Evolutionary conservation across 2,113 vertebrate genomes (phyloP), one percentile per base, ranked within the genome.

Genomic region (Chauna torquata): DNA sequence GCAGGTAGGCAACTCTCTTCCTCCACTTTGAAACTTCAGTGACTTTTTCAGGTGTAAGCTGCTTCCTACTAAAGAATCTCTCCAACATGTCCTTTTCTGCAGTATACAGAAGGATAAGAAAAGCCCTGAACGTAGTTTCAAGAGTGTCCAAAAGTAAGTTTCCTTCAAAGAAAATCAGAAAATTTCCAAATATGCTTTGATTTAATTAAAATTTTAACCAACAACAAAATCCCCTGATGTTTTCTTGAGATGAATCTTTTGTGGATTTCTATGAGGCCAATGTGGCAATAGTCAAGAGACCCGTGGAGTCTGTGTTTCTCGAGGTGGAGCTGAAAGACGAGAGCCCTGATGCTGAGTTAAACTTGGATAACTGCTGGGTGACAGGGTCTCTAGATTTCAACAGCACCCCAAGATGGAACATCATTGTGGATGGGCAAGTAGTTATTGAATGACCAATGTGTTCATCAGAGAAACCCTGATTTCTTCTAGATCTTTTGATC

Each of bases 91-190:
- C 40, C 28, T 83, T 76, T 47, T 76, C 82, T 87, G 18, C 68
- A 97, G 96, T 62, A 32, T 9, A 78, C 55, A 97, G 82, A 91
- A 96, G 88, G 50, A 23, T 28, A 83, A 96, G 96, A 72, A 79
- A 92, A 85, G 68, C 62, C 27, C 81, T 93, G 83, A 97, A 95
- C 55, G 78, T 96, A 49, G 80, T 91, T 65, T 88, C 94, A 87
- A 96, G 95, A 82, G 71, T 97, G 34, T 95, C 92, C 62, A 96
- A 96, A 97, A 95, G 96, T 98, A 96, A 96, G 55, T 50, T 7
- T 84, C 20, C n/a, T 87, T 25, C n/a, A 45, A 25, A 28, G 32
- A 40, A 79, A 82, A 49, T 20, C 16, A 72, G 12, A 49, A 38
- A 9, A 87, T 54, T 65, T 90, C 34, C 47, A 86, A 78, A n/a